Conservation (phyloP, 2,113 vertebrate species). For the Ellobius talpinus region DNA sequence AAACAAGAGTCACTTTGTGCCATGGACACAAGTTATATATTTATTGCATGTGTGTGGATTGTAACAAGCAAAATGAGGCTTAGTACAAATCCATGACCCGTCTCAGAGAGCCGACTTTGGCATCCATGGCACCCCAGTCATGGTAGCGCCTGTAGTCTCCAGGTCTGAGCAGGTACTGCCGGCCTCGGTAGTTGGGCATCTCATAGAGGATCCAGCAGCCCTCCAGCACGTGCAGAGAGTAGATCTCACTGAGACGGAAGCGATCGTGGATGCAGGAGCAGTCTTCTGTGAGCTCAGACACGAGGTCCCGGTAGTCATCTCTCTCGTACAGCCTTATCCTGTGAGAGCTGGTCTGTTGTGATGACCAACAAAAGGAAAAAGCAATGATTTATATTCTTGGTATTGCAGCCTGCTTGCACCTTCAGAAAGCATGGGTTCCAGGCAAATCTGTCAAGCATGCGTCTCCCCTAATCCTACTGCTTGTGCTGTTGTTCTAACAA, state of each 20-base stretch:
- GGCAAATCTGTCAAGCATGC: not conserved
- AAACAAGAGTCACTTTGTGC: constrained; percentile 40
- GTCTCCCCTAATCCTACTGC: not conserved
- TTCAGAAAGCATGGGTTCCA: not conserved
- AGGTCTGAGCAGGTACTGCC: not conserved
- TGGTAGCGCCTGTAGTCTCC: not conserved
- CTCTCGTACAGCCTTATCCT: constrained; percentile 90
- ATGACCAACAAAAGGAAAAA: constrained; percentile 23
- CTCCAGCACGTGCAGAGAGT: constrained; percentile 89
- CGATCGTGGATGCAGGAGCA: constrained; percentile 88
- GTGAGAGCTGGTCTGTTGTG: constrained; percentile 87
- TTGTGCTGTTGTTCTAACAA: not conserved
- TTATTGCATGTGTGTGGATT: constrained; percentile 51
- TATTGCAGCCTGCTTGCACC: not conserved
- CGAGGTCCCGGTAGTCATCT: constrained; percentile 88
- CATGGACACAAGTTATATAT: constrained; percentile 34
- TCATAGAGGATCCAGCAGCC: constrained; percentile 87
- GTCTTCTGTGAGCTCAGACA: constrained; percentile 89
- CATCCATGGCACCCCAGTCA: constrained; percentile 74
- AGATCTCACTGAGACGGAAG: constrained; percentile 88
- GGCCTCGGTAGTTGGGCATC: constrained; percentile 10
- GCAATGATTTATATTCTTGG: not conserved
- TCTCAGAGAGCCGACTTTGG: constrained; percentile 75
- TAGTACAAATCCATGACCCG: constrained; percentile 54
- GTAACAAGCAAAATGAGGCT: constrained; percentile 34